These are phyloP conservation scores for Hydractinia symbiolongicarpus DNA, from an alignment of 30 jellyfish, hydroid and myxozoan genomes.

Conservation along the genomic window DNA sequence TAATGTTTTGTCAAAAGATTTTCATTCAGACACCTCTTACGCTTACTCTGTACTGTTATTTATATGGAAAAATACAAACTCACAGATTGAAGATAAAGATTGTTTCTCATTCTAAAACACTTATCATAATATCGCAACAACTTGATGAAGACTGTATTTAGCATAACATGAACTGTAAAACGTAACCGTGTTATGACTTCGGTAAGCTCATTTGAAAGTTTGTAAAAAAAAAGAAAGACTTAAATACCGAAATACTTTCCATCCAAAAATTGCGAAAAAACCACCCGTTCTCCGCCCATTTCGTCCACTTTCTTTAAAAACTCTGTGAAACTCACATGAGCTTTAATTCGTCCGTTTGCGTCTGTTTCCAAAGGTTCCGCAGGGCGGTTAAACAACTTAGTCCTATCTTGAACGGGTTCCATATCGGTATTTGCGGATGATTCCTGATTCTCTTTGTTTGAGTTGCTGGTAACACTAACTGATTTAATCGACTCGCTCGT, in stretches of 20 bases:
- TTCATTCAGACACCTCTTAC: too few relatives aligned
- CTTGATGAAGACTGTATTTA: too few relatives aligned
- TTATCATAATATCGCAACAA: too few relatives aligned
- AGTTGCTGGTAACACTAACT: constrained; percentile 65
- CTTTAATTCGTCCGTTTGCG: constrained; percentile 61
- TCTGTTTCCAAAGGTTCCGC: constrained; percentile 42
- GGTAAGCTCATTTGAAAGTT: too few relatives aligned
- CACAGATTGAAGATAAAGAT: too few relatives aligned
- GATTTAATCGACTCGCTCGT: constrained; percentile 44
- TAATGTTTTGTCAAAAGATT: too few relatives aligned
- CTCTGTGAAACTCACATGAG: constrained; percentile 83
- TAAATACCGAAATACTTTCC: not conserved
- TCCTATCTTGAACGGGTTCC: constrained; percentile 19
- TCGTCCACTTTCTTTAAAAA: constrained; percentile 48
- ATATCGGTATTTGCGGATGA: not conserved
- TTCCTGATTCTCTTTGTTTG: not conserved
- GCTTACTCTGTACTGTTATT: too few relatives aligned
- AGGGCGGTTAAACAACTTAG: constrained; percentile 27
- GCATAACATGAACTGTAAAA: too few relatives aligned
- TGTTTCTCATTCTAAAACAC: too few relatives aligned
- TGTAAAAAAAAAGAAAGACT: too few relatives aligned
- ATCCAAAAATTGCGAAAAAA: constrained; percentile 9
- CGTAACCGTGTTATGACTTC: too few relatives aligned
- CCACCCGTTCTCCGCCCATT: constrained; percentile 73
- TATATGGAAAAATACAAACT: too few relatives aligned